These are phyloP conservation scores for Grammomys surdaster DNA, from an alignment of 2,113 vertebrate species.

Conservation along the genomic window DNA sequence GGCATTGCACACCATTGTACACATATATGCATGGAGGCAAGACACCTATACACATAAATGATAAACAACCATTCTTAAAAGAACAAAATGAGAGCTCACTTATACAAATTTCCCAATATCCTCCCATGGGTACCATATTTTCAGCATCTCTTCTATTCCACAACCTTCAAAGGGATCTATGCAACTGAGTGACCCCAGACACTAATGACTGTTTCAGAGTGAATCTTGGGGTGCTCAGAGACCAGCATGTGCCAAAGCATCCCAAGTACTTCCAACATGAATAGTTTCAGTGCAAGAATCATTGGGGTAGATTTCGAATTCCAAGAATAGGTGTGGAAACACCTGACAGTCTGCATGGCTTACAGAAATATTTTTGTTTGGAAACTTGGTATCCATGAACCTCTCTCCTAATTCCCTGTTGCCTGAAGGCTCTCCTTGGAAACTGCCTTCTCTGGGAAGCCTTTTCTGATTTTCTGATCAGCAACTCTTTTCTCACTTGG, in stretches of 20 bases:
- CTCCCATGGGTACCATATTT: not conserved
- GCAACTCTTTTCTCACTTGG: not conserved
- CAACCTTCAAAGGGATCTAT: not conserved
- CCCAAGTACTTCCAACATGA: not conserved
- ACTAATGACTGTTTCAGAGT: not conserved
- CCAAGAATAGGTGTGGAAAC: not conserved
- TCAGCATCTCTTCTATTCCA: not conserved
- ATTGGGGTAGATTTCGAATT: not conserved
- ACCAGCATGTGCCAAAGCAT: not conserved
- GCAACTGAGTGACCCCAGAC: not conserved
- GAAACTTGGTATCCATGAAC: not conserved
- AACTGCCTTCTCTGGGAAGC: not conserved
- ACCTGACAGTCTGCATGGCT: rapidly evolving
- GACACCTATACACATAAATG: not conserved
- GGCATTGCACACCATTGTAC: not conserved
- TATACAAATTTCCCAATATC: not conserved
- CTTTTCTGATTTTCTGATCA: not conserved
- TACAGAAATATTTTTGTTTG: not conserved
- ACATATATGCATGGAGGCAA: not conserved
- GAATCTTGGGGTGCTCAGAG: not conserved
- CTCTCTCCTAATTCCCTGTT: not conserved
- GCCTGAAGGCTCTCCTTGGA: not conserved
- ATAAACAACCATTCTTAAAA: not conserved
- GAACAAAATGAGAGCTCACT: not conserved
- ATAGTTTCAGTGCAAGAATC: not conserved